Base-by-base conservation (phyloP, 2,888 invertebrate genomes). In the Salticus scenicus region DNA sequence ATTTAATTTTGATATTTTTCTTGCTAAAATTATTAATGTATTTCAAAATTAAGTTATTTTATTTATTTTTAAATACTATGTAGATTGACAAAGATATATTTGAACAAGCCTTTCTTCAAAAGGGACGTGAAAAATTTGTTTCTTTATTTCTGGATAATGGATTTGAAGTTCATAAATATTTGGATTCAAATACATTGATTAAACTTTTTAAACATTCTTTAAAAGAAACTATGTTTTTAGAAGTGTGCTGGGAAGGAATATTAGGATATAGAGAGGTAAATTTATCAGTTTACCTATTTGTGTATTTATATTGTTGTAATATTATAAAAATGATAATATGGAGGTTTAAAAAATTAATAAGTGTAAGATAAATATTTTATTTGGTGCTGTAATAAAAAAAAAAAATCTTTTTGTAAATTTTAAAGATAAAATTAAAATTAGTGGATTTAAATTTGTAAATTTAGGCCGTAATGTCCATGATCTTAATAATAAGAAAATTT, bases 121-220 rank as follows among this genome's bases (percentile, higher is more conserved):
- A 89, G 33, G 90, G 90, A 70, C 89, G 91, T 20, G 91, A 91
- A 88, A 90, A 89, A 64, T 91, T 91, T 88, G 90, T 91, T 4
- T 90, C 91, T 41, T 87, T 91, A 28, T 91, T 91, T 81, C 88
- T 91, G 37, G 89, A 91, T 42, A 90, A 90, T 79, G 91, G 91
- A 30, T 90, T 91, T 87, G 88, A 89, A 82, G 89, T 91, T 75
- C 91, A 91, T 87, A 90, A 90, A 79, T 91, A 90, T 84, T 88
- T 91, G 8, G 80, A 89, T 90, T 86, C 88, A n/a, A 76, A 73
- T 57, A 73, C 88, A 28, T 83, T 90, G 24, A 89, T 90, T 67
- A 90, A 67, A 10, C 72, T 89, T 67, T 91, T 90, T 88, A 90
- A 90, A 76, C 89, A 89, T 74, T 89, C 90, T 7, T 89, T 90